These are phyloP conservation scores for Sylvicapra grimmia DNA, from an alignment of 2,113 vertebrate genomes.

Conservation along the genomic window DNA sequence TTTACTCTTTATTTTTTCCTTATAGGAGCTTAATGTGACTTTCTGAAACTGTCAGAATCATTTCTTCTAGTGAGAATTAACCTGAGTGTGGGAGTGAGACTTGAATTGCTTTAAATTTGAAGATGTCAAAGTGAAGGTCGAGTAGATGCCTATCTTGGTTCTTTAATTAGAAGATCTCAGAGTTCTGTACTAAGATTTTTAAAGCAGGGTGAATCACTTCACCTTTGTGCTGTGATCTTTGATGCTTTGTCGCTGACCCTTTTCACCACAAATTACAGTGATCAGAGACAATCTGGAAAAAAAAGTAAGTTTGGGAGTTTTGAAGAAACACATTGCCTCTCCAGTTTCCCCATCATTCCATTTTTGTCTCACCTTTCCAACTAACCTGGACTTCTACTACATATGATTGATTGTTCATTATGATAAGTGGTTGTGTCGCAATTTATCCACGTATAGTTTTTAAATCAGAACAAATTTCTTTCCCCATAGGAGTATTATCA, in stretches of 20 bases:
- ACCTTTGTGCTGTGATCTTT: neutral
- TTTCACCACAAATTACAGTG: neutral
- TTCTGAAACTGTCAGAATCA: slow-evolving; percentile 56
- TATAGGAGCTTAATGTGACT: slow-evolving; percentile 30
- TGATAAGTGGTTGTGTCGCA: neutral
- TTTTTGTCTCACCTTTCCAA: neutral
- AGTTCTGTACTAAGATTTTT: slow-evolving; percentile 31
- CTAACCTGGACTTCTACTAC: neutral
- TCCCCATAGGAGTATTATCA: neutral
- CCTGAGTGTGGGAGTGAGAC: slow-evolving; percentile 34
- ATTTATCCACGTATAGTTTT: neutral
- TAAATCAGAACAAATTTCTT: neutral
- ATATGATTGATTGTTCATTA: neutral
- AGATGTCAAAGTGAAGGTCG: slow-evolving; percentile 48
- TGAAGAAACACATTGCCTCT: neutral
- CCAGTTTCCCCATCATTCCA: neutral
- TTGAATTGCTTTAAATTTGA: slow-evolving; percentile 55
- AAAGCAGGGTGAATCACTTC: neutral
- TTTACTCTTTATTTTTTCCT: neutral
- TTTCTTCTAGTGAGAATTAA: slow-evolving; percentile 53
- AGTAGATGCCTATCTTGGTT: slow-evolving; percentile 24
- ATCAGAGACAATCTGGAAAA: neutral
- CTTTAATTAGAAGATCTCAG: slow-evolving; percentile 55
- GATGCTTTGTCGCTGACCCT: slow-evolving; percentile 9
- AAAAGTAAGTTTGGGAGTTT: neutral